phyloP scores from a whole-genome alignment of 2,113 vertebrate genomes.

The Myiagra hebetior region DNA sequence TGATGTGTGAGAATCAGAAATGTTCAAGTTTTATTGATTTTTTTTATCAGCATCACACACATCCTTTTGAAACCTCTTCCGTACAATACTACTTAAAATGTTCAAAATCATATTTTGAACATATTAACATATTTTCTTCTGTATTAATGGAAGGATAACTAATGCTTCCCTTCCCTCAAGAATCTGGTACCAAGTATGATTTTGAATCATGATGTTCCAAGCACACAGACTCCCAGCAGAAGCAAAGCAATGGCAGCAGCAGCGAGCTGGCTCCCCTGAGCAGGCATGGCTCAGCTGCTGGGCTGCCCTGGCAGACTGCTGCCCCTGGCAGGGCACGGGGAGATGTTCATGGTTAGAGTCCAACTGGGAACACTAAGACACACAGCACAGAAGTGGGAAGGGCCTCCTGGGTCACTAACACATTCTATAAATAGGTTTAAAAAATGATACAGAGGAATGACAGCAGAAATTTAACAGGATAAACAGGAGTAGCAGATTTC shows the following conservation, averaged over 20 bases:
- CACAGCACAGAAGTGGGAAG: neutral
- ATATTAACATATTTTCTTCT: neutral
- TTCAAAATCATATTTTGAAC: neutral
- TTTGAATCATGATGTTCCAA: neutral
- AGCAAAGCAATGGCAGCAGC: neutral
- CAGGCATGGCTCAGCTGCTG: neutral
- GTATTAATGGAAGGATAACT: neutral
- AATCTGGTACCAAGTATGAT: neutral
- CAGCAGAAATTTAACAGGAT: neutral
- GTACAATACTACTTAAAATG: neutral
- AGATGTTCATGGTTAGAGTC: fast-evolving
- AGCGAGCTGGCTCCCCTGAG: neutral
- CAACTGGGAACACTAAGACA: neutral
- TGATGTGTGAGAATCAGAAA: neutral
- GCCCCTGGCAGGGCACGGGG: neutral
- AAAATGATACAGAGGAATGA: neutral
- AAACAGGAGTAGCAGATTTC: neutral
- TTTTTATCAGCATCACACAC: neutral
- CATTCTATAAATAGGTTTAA: neutral
- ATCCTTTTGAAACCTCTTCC: neutral
- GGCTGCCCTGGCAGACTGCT: neutral
- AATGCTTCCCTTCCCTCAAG: neutral
- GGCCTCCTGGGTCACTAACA: neutral
- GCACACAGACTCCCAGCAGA: neutral
- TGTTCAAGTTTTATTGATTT: neutral